Base-by-base conservation (phyloP, 2,888 invertebrate species). In the Gnatocerus cornutus region DNA sequence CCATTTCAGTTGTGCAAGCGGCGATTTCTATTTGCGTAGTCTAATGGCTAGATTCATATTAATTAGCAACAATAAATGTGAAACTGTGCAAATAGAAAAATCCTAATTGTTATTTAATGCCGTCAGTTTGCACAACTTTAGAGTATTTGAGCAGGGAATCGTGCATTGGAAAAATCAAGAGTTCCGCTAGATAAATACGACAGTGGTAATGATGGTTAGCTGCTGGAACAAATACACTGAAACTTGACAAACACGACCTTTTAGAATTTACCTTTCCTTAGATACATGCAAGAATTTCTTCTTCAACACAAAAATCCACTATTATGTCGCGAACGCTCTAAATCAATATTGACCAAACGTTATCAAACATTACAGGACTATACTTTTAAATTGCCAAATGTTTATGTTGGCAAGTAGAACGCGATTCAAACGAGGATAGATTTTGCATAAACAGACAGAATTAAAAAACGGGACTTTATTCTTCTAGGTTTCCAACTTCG, bases 151-250 rank as follows among this genome's bases (percentile, higher is more conserved):
- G 59, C 12, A 33, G 10, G 37, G 8, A 48, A 50, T 30, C 12
- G 3, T 29, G 10, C 10, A 27, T 41, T 33, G 9, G 33, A 59
- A 45, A 46, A 59, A 46, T 12, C 12, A 59, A 46, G 46, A 62
- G 45, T 63, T 41, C 69, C 69, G 69, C 69, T 69, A 69, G n/a
- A 6, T 21, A 69, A 69, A 69, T 48, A 64, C 7, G 33, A 33
- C 56, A 65, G 55, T 68, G 37, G 63, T 63, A 59, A 67, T 43
- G 66, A 43, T 67, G 30, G 67, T 52, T 68, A 48, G 71, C 68
- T 71, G 71, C 71, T 71, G 71, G 53, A 71, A 68, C 56, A 71
- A 71, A 68, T 71, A 68, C 48, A 66, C 55, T 53, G 61, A 55
- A 63, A 64, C 56, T 62, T 37, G 14, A 46, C 66, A 71, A 71